Percentiles rank a stretch among this genome's conserved stretches.
Evolutionary conservation across 2,113 vertebrate genomes (phyloP).

Genomic region (Albula glossodonta): DNA sequence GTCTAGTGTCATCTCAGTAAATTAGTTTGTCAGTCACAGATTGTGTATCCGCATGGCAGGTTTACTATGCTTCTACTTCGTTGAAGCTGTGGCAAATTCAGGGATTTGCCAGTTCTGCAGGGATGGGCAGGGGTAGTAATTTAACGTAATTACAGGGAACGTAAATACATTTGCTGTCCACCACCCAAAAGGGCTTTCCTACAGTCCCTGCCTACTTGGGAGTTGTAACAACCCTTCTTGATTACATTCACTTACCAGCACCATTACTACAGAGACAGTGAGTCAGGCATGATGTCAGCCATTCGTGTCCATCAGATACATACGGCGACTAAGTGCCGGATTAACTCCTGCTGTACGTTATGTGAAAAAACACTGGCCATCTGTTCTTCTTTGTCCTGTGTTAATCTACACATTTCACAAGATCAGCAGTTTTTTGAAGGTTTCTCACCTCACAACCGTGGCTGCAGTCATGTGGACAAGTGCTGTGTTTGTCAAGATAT

Average conservation of each 20-base stretch:
- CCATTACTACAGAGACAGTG: not conserved
- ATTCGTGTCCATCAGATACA: slow-evolving; percentile 14
- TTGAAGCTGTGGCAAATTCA: slow-evolving; percentile 7
- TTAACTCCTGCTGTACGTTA: not conserved
- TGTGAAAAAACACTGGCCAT: not conserved
- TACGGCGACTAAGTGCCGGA: not conserved
- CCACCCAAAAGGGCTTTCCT: slow-evolving; percentile 26
- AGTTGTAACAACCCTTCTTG: slow-evolving; percentile 14
- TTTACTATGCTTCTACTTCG: not conserved
- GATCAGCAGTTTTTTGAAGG: not conserved
- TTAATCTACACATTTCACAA: not conserved
- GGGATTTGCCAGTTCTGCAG: slow-evolving; percentile 26
- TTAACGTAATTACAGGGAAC: slow-evolving; percentile 36
- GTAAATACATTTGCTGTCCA: slow-evolving; percentile 22
- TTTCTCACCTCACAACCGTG: not conserved
- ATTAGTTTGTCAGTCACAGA: not conserved
- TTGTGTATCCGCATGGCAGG: not conserved
- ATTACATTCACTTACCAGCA: slow-evolving; percentile 17
- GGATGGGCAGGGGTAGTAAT: slow-evolving; percentile 30
- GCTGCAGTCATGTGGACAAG: not conserved
- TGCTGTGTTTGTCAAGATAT: not conserved
- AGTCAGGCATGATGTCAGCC: not conserved
- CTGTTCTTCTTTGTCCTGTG: not conserved
- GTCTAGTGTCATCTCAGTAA: not conserved
- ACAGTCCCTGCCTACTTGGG: slow-evolving; percentile 14